phyloP scores from a whole-genome alignment of 2,797 vertebrate genomes.

The Telmatherina bonti region DNA sequence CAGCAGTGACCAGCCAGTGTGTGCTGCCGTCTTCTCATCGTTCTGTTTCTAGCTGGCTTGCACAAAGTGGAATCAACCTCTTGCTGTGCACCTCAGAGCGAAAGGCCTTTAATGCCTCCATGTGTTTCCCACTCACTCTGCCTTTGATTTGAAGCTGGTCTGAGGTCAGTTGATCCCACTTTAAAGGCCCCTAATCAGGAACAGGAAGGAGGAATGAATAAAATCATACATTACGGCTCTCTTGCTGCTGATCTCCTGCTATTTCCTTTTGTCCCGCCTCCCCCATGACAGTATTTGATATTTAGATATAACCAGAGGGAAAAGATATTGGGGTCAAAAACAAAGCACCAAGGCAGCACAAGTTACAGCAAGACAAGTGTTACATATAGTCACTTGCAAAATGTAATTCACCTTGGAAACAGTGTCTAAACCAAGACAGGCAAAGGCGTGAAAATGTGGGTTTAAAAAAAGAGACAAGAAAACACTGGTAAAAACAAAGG shows the following conservation, averaged over 20 bases:
- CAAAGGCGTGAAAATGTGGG: slow-evolving; percentile 15
- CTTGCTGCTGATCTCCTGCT: slow-evolving; percentile 51
- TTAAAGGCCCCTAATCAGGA: slow-evolving; percentile 82
- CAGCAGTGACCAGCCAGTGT: slow-evolving; percentile 42
- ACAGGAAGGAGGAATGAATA: slow-evolving; percentile 76
- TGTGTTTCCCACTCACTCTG: slow-evolving; percentile 75
- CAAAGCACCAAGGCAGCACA: slow-evolving; percentile 3
- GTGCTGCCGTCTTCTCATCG: slow-evolving; percentile 31
- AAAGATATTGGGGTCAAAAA: slow-evolving; percentile 14
- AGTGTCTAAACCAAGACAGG: slow-evolving; percentile 16
- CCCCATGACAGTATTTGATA: slow-evolving; percentile 50
- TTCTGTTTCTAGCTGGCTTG: slow-evolving; percentile 51
- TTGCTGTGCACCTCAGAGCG: slow-evolving; percentile 71
- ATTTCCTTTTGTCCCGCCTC: slow-evolving; percentile 31
- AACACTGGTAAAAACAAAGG: slow-evolving; percentile 7
- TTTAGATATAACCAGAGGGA: slow-evolving; percentile 54
- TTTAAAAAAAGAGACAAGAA: slow-evolving; percentile 23
- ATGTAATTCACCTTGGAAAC: slow-evolving; percentile 31
- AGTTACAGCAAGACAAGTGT: slow-evolving; percentile 10
- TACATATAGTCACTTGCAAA: background rate
- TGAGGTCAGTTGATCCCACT: slow-evolving; percentile 73
- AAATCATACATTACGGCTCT: slow-evolving; percentile 74
- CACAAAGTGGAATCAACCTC: slow-evolving; percentile 80
- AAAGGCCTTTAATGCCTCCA: slow-evolving; percentile 62
- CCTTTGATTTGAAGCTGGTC: slow-evolving; percentile 78